Evolutionary conservation across 2,113 vertebrate species (phyloP).

Genomic region (Nymphicus hollandicus): DNA sequence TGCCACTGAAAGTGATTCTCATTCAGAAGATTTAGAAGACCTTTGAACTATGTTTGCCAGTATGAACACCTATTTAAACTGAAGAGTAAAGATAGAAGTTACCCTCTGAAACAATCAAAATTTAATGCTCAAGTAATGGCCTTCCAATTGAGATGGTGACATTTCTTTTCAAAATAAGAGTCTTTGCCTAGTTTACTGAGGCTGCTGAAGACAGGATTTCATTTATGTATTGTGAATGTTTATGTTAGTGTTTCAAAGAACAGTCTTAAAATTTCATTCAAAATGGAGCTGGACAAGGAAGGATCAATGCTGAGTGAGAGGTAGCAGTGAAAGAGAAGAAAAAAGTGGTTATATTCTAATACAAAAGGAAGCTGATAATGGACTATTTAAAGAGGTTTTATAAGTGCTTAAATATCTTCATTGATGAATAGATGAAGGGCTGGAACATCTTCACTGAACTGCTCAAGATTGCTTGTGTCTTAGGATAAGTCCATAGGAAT

Average conservation of each 20-base stretch:
- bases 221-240: not conserved
- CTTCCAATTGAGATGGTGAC: not conserved
- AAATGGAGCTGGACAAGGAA: not conserved
- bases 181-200: not conserved
- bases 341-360: not conserved
- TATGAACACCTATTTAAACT: not conserved
- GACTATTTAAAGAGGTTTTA: not conserved
- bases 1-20: not conserved
- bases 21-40: not conserved
- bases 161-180: not conserved
- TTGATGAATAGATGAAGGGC: not conserved
- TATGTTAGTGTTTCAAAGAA: not conserved
- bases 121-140: not conserved
- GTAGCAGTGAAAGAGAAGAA: not conserved
- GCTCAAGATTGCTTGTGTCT: not conserved
- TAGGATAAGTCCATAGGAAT: not conserved
- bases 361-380: not conserved
- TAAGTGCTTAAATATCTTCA: not conserved
- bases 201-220: not conserved
- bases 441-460: not conserved
- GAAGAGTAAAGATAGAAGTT: not conserved
- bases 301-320: not conserved
- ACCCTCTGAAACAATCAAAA: not conserved
- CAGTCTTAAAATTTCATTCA: not conserved
- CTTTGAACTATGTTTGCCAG: not conserved